Percentiles rank a stretch among this genome's conserved stretches.
Evolutionary conservation across 2,797 vertebrate genomes (phyloP).

Genomic region (Choloepus didactylus): DNA sequence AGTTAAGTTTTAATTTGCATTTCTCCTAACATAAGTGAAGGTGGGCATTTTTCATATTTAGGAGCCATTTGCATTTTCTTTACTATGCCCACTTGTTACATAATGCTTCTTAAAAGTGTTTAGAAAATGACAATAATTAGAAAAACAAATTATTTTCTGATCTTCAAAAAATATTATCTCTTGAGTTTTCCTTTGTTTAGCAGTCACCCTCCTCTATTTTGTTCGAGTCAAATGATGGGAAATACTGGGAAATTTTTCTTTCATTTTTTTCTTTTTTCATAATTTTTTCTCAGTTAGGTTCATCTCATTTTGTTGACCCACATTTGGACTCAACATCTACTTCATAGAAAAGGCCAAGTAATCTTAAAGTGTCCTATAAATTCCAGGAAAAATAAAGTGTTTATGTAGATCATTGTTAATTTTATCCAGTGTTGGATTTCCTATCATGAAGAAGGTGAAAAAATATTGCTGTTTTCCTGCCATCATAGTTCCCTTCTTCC

Average conservation of each 20-base stretch:
- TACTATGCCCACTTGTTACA: not conserved
- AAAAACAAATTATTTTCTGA: not conserved
- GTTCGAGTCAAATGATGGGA: not conserved
- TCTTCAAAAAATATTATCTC: not conserved
- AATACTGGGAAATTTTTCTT: not conserved
- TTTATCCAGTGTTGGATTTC: not conserved
- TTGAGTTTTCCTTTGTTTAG: slow-evolving; percentile 22
- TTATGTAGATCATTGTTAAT: not conserved
- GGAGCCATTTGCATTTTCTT: not conserved
- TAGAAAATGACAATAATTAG: not conserved
- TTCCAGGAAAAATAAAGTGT: not conserved
- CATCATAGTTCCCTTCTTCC: not conserved
- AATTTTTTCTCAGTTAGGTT: not conserved
- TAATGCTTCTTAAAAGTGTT: not conserved
- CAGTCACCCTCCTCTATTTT: not conserved
- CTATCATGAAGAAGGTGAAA: not conserved
- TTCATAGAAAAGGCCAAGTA: not conserved
- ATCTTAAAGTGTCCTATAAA: not conserved
- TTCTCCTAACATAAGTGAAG: not conserved
- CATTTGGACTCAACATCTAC: not conserved
- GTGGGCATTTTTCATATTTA: not conserved
- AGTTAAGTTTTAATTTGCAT: slow-evolving; percentile 25
- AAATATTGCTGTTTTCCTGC: not conserved
- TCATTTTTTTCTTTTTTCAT: not conserved
- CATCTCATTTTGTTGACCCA: slow-evolving; percentile 4